A percentile compares a stretch with the other conserved stretches of the same genome.
These are phyloP conservation scores for Nibea albiflora DNA, from an alignment of 2,113 vertebrate species.

Conservation along the genomic window DNA sequence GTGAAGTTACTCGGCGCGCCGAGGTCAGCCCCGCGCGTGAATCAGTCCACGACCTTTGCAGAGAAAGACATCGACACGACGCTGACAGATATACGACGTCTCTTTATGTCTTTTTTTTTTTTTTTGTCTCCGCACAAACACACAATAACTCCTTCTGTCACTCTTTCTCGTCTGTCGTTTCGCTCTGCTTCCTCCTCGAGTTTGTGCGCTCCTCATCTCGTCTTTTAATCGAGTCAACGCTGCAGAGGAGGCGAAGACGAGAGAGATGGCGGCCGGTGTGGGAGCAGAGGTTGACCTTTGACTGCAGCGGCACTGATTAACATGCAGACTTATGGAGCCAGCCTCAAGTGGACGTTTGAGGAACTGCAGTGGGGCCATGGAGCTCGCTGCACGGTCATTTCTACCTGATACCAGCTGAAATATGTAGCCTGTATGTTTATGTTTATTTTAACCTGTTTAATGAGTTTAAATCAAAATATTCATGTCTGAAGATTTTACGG, in stretches of 20 bases:
- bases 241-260: neutral
- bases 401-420: too few relatives aligned
- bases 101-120: slow-evolving; percentile 35
- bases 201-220: neutral
- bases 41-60: slow-evolving; percentile 54
- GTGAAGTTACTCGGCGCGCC: neutral
- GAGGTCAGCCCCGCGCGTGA: slow-evolving; percentile 10
- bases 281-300: slow-evolving; percentile 51
- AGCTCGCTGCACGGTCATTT: too few relatives aligned
- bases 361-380: too few relatives aligned
- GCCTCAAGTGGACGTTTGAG: too few relatives aligned
- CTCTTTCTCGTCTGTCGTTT: neutral
- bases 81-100: slow-evolving; percentile 53
- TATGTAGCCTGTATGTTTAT: too few relatives aligned
- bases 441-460: neutral
- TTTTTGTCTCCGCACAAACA: slow-evolving; percentile 19
- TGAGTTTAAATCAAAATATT: too few relatives aligned
- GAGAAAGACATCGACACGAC: slow-evolving; percentile 54
- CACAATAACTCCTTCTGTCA: slow-evolving; percentile 25
- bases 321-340: too few relatives aligned
- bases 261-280: neutral
- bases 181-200: neutral
- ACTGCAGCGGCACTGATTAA: slow-evolving; percentile 25
- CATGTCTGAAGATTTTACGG: too few relatives aligned
- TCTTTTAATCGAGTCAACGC: neutral